These are phyloP conservation scores for Oreocharis arfaki DNA, from an alignment of 2,113 vertebrate species.

Conservation along the genomic window DNA sequence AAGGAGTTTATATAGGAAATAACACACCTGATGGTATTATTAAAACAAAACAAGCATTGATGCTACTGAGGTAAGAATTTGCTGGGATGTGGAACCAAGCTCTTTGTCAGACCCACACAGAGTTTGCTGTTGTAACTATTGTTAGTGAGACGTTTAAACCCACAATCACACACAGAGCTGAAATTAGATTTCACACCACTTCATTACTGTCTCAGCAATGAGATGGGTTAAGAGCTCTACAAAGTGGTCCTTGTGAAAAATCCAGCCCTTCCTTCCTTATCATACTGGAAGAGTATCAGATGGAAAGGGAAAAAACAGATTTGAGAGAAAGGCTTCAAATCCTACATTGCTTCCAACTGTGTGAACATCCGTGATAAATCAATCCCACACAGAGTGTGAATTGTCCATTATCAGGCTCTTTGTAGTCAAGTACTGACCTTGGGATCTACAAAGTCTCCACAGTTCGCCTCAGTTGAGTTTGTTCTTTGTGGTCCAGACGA, in stretches of 20 bases:
- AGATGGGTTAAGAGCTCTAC: neutral
- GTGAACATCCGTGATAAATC: neutral
- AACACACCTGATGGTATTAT: neutral
- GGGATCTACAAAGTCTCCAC: conserved; percentile 67
- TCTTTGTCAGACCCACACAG: neutral
- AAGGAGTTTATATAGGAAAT: neutral
- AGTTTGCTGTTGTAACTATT: neutral
- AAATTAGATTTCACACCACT: neutral
- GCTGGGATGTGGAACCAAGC: neutral
- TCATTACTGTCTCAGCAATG: neutral
- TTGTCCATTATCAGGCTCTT: neutral
- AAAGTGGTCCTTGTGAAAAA: neutral
- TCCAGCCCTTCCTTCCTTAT: neutral
- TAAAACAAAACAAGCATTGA: neutral
- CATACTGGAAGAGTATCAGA: neutral
- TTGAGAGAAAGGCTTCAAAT: neutral
- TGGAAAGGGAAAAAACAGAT: neutral
- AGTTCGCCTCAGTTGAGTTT: conserved; percentile 63
- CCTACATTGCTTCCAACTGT: neutral
- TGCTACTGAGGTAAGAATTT: neutral
- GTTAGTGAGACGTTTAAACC: neutral
- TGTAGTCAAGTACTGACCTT: conserved; percentile 64
- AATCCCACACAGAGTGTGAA: neutral
- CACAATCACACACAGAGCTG: neutral
- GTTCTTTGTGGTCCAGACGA: conserved; percentile 64